Base-by-base conservation (phyloP, 2,113 vertebrate genomes). In the Nymphicus hollandicus region DNA sequence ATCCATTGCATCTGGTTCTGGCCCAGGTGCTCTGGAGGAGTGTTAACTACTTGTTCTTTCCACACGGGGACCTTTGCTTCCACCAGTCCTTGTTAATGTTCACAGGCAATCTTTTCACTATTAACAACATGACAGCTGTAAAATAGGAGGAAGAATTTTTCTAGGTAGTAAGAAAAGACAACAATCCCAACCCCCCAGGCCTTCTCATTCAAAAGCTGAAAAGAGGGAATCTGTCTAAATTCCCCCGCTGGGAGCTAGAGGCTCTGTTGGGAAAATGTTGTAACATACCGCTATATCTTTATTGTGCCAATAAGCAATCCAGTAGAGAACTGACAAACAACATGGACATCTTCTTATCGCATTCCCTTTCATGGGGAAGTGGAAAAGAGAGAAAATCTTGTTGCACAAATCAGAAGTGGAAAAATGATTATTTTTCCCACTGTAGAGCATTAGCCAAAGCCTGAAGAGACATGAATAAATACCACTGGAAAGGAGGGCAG, bases 401-500 rank as follows among this genome's bases (percentile, higher is more conserved):
- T 80, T 92, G 31, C 27, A 70, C 29, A 88, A 66, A 89, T 73
- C 9, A 0, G 13, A 93, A 81, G 33, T 46, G 46, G 44, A 37
- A 86, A 91, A 89, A 61, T 52, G 2, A 64, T 49, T 0, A 78
- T 66, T 86, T 95, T 93, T 93, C 84, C 73, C 44, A 61, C 52
- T 64, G 19, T 8, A 69, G 14, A 80, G 33, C 14, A 8, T 8
- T 83, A 29, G 35, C 39, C 46, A 88, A 77, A 86, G 63, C 47
- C n/a, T 72, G 18, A 41, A 89, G 58, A 65, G 35, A 81, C 69
- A 77, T 46, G 50, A 92, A 72, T 68, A 93, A 93, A 93, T 78
- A 60, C 50, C 72, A 58, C 64, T 47, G 43, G 27, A 88, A 85
- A 76, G 53, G 2, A 70, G 53, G 35, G 24, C 31, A 81, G 39